Percentiles rank a stretch among this genome's conserved stretches.
Evolutionary conservation across 2,888 invertebrate genomes (phyloP).

Genomic region (Drosophila mercatorum): DNA sequence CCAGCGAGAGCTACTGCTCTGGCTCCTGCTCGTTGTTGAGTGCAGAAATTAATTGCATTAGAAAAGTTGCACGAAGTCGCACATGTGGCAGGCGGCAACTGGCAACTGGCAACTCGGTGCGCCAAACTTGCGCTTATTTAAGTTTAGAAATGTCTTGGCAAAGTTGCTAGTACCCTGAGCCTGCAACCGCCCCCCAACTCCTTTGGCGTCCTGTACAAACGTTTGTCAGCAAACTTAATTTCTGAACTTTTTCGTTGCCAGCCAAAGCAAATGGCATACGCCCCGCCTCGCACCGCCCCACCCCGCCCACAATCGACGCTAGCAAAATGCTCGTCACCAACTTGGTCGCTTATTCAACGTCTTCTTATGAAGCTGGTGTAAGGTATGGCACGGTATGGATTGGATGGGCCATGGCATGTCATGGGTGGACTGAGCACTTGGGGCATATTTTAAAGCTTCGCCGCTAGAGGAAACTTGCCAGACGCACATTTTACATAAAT

Average conservation of each 20-base stretch:
- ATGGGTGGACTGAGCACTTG: not conserved
- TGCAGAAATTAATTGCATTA: conserved; percentile 81
- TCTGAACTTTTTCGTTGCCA: conserved; percentile 73
- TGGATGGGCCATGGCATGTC: not conserved
- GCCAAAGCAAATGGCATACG: conserved; percentile 65
- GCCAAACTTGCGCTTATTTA: conserved; percentile 75
- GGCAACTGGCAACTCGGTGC: conserved; percentile 56
- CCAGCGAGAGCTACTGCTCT: not conserved
- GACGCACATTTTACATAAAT: conserved; percentile 81
- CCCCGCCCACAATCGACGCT: conserved; percentile 51
- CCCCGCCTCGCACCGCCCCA: not conserved
- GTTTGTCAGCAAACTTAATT: conserved; percentile 81
- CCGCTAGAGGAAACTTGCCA: conserved; percentile 68
- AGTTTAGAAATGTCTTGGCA: conserved; percentile 77
- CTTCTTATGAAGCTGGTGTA: conserved; percentile 17
- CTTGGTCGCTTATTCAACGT: conserved; percentile 68
- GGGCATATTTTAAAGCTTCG: conserved; percentile 71
- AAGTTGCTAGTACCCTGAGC: conserved; percentile 45
- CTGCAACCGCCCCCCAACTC: conserved; percentile 3
- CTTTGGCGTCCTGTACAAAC: conserved; percentile 58
- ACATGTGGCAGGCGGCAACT: conserved; percentile 64
- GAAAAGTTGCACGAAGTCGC: conserved; percentile 74
- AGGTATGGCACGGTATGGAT: conserved; percentile 1
- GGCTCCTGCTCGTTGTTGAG: conserved; percentile 56
- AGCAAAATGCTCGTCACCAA: conserved; percentile 76